Conservation (phyloP, 2,113 vertebrate species). For the Ammodytes dubius region DNA sequence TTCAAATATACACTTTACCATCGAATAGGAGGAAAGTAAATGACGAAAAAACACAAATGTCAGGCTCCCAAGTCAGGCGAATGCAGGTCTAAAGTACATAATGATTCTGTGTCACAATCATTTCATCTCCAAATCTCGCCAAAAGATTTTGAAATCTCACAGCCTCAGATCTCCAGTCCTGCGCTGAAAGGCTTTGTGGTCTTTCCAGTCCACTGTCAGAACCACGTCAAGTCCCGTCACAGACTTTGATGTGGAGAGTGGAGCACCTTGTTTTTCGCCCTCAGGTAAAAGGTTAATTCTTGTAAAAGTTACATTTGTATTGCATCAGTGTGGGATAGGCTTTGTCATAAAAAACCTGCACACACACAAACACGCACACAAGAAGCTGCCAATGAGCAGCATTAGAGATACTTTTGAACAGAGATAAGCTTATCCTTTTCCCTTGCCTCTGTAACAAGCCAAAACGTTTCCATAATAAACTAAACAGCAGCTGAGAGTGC, state of each 20-base stretch:
- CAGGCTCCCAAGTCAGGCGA: conserved; percentile 47
- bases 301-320: conserved; percentile 45
- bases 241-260: conserved; percentile 45
- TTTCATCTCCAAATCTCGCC: conserved; percentile 6
- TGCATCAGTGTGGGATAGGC: conserved; percentile 43
- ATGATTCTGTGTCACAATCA: conserved; percentile 29
- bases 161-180: conserved; percentile 19
- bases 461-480: conserved; percentile 5
- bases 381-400: conserved; percentile 52
- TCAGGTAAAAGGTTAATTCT: conserved; percentile 11
- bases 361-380: neutral
- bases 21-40: conserved; percentile 48
- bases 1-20: conserved; percentile 37
- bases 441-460: neutral
- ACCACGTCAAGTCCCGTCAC: conserved; percentile 42
- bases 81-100: conserved; percentile 28
- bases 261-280: conserved; percentile 12
- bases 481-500: conserved; percentile 11
- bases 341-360: conserved; percentile 12
- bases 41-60: conserved; percentile 45
- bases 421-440: neutral
- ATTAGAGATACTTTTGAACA: conserved; percentile 29
- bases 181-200: neutral
- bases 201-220: conserved; percentile 35
- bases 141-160: conserved; percentile 16